phyloP scores from a whole-genome alignment of 2,888 invertebrate species.

The Drosophila rubida region DNA sequence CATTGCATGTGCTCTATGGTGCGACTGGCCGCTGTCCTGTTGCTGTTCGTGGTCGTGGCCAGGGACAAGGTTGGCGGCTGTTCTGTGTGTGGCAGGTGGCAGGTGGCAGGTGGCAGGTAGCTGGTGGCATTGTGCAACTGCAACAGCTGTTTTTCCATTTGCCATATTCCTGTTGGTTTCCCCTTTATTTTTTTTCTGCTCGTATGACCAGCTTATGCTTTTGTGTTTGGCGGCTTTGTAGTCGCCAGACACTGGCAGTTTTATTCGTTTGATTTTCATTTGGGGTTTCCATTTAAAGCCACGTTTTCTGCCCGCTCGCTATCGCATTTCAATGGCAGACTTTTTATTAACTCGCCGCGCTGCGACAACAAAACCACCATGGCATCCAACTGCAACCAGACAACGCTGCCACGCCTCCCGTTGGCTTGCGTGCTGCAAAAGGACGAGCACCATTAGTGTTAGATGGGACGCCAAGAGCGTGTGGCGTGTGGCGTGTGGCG shows the following conservation, averaged over 20 bases:
- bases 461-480: slow-evolving; percentile 13
- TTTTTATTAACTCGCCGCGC: slow-evolving; percentile 54
- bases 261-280: slow-evolving; percentile 42
- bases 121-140: slow-evolving; percentile 14
- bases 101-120: no score
- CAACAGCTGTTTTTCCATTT: neutral
- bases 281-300: slow-evolving; percentile 32
- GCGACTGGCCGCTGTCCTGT: no score
- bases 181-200: neutral
- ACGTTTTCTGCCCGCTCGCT: slow-evolving; percentile 13
- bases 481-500: slow-evolving; percentile 20
- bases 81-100: slow-evolving; percentile 5
- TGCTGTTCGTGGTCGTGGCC: neutral
- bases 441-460: slow-evolving; percentile 45
- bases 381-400: slow-evolving; percentile 27
- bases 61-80: slow-evolving; percentile 25
- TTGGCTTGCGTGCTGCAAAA: neutral
- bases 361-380: neutral
- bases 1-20: slow-evolving; percentile 8
- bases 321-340: slow-evolving; percentile 55
- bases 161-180: neutral
- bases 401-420: neutral
- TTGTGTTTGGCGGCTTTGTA: slow-evolving; percentile 21
- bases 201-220: neutral
- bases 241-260: neutral